Evolutionary conservation across 2,113 vertebrate species (phyloP).

Genomic region (Petroica traversi): DNA sequence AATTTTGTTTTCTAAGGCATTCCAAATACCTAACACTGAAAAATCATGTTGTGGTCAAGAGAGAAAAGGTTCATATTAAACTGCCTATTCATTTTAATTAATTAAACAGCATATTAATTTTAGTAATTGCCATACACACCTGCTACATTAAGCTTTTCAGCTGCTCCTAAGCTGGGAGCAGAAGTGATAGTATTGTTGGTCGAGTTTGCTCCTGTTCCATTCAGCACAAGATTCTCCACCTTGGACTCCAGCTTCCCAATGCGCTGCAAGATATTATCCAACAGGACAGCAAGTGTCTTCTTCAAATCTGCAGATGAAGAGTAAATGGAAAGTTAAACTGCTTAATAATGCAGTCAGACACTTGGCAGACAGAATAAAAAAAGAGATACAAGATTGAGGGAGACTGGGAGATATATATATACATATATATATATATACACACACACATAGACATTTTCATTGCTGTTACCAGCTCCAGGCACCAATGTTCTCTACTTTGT

Average conservation of each 20-base stretch:
- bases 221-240: slow-evolving; percentile 92
- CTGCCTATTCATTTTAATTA: too few species aligned
- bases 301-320: slow-evolving; percentile 87
- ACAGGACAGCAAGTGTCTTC: slow-evolving; percentile 94
- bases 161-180: slow-evolving; percentile 79
- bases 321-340: neutral
- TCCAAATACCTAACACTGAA: neutral
- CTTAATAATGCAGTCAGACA: neutral
- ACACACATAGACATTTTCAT: too few species aligned
- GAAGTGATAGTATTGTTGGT: slow-evolving; percentile 86
- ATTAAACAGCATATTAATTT: too few species aligned
- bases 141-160: slow-evolving; percentile 95
- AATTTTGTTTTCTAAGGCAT: neutral
- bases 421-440: fast-evolving
- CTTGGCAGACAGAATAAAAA: neutral
- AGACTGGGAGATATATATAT: neutral
- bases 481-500: neutral
- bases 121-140: slow-evolving; percentile 72
- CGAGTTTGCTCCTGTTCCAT: slow-evolving; percentile 88
- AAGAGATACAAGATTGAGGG: neutral
- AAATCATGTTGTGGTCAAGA: neutral
- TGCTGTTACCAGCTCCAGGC: neutral
- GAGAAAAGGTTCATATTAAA: neutral
- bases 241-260: slow-evolving; percentile 95
- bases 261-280: slow-evolving; percentile 96